These are phyloP conservation scores for Periparus ater DNA, from an alignment of 2,797 vertebrate genomes.

Conservation along the genomic window DNA sequence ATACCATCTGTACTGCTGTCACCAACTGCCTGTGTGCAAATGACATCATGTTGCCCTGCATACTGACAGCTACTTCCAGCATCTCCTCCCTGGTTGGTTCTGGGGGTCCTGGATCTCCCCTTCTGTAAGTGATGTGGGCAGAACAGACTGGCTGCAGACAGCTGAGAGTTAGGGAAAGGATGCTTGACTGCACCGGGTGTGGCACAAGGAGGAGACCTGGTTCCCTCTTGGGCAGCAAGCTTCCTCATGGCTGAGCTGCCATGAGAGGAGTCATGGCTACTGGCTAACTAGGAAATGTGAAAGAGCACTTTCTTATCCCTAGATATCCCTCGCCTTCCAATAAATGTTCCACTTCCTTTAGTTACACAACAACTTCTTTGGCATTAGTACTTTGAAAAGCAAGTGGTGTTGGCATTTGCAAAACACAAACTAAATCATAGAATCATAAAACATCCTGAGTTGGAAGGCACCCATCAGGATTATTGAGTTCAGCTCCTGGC, in stretches of 20 bases:
- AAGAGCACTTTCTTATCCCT: background rate
- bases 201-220: rapidly evolving
- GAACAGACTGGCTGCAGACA: background rate
- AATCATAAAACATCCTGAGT: background rate
- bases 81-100: rapidly evolving
- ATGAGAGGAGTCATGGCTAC: rapidly evolving
- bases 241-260: rapidly evolving
- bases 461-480: background rate
- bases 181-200: rapidly evolving
- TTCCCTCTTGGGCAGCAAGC: background rate
- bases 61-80: background rate
- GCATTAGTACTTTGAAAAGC: background rate
- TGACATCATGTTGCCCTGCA: rapidly evolving
- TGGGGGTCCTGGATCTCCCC: background rate
- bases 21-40: rapidly evolving
- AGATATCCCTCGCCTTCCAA: background rate
- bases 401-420: background rate
- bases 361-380: background rate
- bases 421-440: background rate
- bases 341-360: rapidly evolving
- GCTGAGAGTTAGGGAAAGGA: background rate
- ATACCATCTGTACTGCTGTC: background rate
- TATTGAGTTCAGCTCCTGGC: background rate
- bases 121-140: background rate
- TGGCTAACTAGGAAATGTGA: background rate